These are phyloP conservation scores for Loris lydekkerianus DNA, from an alignment of 2,797 vertebrate species.

Conservation along the genomic window DNA sequence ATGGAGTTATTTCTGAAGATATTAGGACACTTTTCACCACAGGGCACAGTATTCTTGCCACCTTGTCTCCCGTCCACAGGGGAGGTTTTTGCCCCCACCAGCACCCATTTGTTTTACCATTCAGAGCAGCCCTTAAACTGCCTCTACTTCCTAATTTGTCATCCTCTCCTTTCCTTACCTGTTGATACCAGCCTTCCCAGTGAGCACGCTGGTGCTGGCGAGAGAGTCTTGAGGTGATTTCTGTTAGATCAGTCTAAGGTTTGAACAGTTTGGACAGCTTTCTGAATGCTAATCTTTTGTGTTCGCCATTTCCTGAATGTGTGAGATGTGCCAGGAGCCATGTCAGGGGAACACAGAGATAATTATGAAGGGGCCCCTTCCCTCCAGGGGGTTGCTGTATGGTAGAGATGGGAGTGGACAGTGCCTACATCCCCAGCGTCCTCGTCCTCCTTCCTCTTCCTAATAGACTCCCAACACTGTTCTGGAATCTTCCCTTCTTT, in stretches of 20 bases:
- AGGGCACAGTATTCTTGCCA: neutral
- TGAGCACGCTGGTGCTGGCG: constrained; percentile 3
- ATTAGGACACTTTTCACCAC: neutral
- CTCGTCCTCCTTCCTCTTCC: neutral
- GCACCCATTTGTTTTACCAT: neutral
- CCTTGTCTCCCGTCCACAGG: neutral
- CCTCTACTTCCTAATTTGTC: constrained; percentile 1
- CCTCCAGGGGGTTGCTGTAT: neutral
- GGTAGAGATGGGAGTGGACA: neutral
- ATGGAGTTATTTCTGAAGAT: neutral
- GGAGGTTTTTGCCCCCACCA: neutral
- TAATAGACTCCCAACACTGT: neutral
- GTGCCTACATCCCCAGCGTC: neutral
- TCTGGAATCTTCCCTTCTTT: neutral
- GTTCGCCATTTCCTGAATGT: neutral
- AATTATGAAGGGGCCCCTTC: neutral
- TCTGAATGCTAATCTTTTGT: neutral
- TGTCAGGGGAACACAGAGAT: neutral
- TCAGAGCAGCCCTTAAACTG: neutral
- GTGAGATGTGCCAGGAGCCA: neutral
- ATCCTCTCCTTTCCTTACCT: constrained; percentile 35
- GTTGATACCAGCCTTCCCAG: neutral
- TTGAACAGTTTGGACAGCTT: constrained; percentile 2
- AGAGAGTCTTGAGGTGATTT: constrained; percentile 59
- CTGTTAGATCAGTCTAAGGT: neutral